Evolutionary conservation across 1,140 invertebrate species (phyloP), one percentile per base, ranked within the genome.

Genomic region (Aphelenchoides besseyi): DNA sequence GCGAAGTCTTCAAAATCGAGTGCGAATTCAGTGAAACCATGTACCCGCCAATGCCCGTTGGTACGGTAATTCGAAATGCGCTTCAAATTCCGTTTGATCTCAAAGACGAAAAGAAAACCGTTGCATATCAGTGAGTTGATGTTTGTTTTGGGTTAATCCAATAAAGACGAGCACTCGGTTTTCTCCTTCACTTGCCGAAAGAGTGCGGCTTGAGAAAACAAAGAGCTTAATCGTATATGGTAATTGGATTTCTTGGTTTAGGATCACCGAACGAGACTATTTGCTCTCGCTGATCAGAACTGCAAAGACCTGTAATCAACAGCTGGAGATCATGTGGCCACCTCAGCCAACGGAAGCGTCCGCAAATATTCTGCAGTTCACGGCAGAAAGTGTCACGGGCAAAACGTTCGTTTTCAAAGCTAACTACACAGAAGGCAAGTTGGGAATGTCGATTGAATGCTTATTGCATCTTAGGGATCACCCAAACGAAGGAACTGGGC

Each of bases 61-160:
- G 12, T 8, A 59, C 55, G 5, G 23, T 23, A 8, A 33, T 59
- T 33, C 26, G 32, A 33, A 59, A 59, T 33, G 26, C 55, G 5
- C 18, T 59, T 5, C 5, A 59, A 23, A 59, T 8, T 5, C 5
- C 55, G 55, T 18, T 8, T 33, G 55, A 59, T 59, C 32, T 59
- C 12, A 8, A 8, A 12, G 23, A 59, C 55, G 55, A 59, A 33
- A 59, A 59, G 55, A 59, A 18, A 33, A 59, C 55, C 5, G 23
- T 59, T 33, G 55, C 5, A 5, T 59, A 59, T 59, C 55, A 59
- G 55, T 59, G 23, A 59, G 55, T 59, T 23, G 12, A 5, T 59
- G 55, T 59, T 59, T 59, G 55, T 33, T 5, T 23, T 48, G n/a
- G 12, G 41, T 48, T 48, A 48, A 48, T 48, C 41, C 41, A 48